phyloP scores from a whole-genome alignment of 2,113 vertebrate species.

The Merops nubicus region DNA sequence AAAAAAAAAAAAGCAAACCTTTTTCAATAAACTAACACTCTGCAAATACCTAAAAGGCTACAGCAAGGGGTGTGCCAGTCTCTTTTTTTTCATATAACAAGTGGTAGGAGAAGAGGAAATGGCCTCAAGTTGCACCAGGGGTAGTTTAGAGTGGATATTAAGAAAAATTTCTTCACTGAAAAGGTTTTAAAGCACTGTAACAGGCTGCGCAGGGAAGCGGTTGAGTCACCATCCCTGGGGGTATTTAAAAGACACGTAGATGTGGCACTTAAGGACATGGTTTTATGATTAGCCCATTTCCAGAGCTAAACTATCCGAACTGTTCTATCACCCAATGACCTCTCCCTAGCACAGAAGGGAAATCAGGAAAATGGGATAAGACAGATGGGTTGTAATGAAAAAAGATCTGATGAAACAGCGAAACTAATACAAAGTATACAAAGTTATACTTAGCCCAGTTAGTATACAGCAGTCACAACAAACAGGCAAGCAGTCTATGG shows the following conservation, averaged over 20 bases:
- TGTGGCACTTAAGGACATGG: background rate
- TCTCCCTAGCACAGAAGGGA: too few species aligned
- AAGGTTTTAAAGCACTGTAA: background rate
- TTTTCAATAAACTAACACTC: background rate
- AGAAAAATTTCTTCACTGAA: background rate
- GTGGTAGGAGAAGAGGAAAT: background rate
- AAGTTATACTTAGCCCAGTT: too few species aligned
- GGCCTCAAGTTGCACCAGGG: background rate
- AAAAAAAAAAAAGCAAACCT: background rate
- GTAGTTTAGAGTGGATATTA: background rate
- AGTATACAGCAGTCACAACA: too few species aligned
- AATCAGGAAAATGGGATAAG: too few species aligned
- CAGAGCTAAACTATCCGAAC: too few species aligned
- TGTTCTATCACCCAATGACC: too few species aligned
- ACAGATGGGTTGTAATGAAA: too few species aligned
- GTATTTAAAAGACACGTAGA: fast-evolving
- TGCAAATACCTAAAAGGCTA: background rate
- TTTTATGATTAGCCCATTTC: too few species aligned
- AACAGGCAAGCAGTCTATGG: too few species aligned
- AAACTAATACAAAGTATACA: too few species aligned
- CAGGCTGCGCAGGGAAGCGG: background rate
- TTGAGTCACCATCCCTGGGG: background rate
- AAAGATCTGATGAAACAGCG: too few species aligned
- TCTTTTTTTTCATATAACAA: background rate
- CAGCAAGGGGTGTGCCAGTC: fast-evolving